Conservation (phyloP, 35 echinoderm and acorn worm genomes). For the Diadema setosum region DNA sequence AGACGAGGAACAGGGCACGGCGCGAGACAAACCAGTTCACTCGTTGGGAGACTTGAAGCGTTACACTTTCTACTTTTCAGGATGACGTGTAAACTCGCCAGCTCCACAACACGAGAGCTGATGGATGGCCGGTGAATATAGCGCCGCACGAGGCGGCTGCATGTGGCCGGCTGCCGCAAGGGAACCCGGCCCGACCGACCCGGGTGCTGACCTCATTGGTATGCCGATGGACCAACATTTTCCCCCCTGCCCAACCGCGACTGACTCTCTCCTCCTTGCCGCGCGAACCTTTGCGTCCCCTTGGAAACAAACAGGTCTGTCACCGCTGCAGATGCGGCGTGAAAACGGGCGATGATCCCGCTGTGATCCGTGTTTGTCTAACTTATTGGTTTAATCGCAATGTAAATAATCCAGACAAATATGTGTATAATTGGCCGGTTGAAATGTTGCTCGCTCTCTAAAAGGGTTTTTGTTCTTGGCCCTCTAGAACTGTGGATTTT, state of each 20-base stretch:
- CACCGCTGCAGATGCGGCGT: slow-evolving; percentile 3
- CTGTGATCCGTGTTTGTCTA: slow-evolving; percentile 6
- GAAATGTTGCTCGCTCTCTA: not conserved
- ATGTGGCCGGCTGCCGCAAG: not conserved
- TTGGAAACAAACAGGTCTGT: no score
- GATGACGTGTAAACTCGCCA: no score
- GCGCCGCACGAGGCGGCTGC: not conserved
- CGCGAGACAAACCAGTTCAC: not conserved
- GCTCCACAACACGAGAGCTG: no score
- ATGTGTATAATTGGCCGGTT: slow-evolving; percentile 17
- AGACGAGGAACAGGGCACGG: not conserved
- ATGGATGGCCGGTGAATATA: not conserved
- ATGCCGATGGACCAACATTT: not conserved
- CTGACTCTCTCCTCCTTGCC: no score
- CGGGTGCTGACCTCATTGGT: not conserved
- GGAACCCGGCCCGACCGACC: not conserved
- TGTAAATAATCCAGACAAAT: slow-evolving; percentile 9
- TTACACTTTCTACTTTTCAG: no score
- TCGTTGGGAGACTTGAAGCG: no score
- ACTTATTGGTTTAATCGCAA: slow-evolving; percentile 16
- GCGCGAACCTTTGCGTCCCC: no score
- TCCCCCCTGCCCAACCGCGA: no score
- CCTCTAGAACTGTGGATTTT: no score
- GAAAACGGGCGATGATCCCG: not conserved
- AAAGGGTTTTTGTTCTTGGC: not conserved